Evolutionary conservation across 2,113 vertebrate species (phyloP), one percentile per base, ranked within the genome.

Genomic region (Microcebus lehilahytsara): DNA sequence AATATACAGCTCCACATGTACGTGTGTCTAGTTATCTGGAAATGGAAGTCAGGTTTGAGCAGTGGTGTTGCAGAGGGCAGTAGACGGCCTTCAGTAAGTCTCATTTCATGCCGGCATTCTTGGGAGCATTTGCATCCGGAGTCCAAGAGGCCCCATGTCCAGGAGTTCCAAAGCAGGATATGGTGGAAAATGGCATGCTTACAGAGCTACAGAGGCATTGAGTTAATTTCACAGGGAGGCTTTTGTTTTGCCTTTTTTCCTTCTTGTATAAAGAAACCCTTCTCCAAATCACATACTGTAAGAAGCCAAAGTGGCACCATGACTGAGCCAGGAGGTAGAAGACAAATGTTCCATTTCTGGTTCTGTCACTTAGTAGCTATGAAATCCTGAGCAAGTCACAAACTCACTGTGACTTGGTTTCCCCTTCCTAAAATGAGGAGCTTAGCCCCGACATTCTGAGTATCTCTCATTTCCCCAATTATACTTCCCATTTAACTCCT

Each of bases 111-210:
- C 60, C 60, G 83, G 67, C 80, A 60, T 34, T 12, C 66, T 86
- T 42, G 51, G 79, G 30, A 53, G 4, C n/a, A 66, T 20, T 25
- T 89, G 53, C 79, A n/a, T 34, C 7, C 46, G 34, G 64, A 69
- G 46, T 12, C 19, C 25, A 56, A 23, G 7, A 23, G 22, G 22
- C 27, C 71, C 53, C 62, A 6, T 22, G 13, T 7, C 34, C 32
- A 66, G 64, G 34, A 12, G 1, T 53, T 66, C 19, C 4, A 37
- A 64, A 40, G 6, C 32, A 3, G 0, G 67, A 42, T 16, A 56
- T 0, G 2, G 51, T 23, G 8, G 62, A 64, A 53, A 49, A 34
- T 34, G 30, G 34, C 0, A 13, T n/a, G 60, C 25, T 42, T 67
- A 67, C 27, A 42, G 56, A 62, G 53, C 9, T 37, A 56, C 17